These are phyloP conservation scores for Dinomys branickii DNA, from an alignment of 2,113 vertebrate species.

Conservation along the genomic window DNA sequence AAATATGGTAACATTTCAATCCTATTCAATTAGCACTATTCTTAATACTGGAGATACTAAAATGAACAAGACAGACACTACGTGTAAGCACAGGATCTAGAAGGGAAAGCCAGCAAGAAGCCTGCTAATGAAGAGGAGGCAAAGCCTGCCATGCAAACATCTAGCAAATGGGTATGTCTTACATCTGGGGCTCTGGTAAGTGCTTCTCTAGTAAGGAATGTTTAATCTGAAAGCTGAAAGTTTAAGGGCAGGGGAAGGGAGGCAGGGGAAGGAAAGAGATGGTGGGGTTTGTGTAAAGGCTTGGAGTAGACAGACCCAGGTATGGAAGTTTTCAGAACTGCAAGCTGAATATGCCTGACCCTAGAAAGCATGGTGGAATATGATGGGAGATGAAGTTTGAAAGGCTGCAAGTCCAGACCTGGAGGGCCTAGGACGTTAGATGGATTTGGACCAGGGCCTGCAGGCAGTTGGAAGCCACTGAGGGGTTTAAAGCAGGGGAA, in stretches of 20 bases:
- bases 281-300: neutral
- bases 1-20: neutral
- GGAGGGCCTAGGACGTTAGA: slow-evolving; percentile 21
- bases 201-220: neutral
- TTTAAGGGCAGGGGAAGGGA: neutral
- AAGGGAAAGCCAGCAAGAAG: neutral
- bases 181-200: neutral
- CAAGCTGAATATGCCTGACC: neutral
- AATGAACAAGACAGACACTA: neutral
- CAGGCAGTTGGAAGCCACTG: slow-evolving; percentile 44
- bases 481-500: slow-evolving; percentile 45
- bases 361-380: neutral
- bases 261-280: neutral
- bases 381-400: neutral
- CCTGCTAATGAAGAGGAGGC: neutral
- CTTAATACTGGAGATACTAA: neutral
- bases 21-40: neutral
- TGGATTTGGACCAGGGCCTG: slow-evolving; percentile 54
- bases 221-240: slow-evolving; percentile 27
- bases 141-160: neutral
- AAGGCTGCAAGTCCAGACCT: neutral
- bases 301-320: neutral
- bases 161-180: neutral
- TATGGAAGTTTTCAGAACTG: neutral
- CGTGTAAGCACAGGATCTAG: neutral